Percentiles rank a stretch among this genome's conserved stretches.
phyloP scores from a whole-genome alignment of 2,888 invertebrate genomes.

The Ormyrus thymus region DNA sequence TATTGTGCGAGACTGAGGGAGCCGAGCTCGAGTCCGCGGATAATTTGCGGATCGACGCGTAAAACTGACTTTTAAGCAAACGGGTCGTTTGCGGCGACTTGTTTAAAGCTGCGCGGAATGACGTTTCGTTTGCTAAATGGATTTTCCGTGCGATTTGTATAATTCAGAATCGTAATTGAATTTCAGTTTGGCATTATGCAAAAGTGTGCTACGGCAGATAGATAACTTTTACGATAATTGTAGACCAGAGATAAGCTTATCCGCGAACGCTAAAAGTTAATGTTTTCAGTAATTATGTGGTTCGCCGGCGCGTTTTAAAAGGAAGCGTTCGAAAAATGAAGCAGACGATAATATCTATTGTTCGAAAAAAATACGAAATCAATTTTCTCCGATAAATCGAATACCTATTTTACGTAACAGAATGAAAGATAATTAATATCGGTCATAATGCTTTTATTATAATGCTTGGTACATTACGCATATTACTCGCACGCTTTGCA shows the following conservation, averaged over 20 bases:
- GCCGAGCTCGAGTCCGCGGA: too few species aligned
- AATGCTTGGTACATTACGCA: neutral
- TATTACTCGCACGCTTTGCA: neutral
- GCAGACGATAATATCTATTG: neutral
- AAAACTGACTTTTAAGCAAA: neutral
- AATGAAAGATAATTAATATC: constrained; percentile 5
- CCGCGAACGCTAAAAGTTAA: neutral
- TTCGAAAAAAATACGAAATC: neutral
- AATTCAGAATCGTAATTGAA: too few species aligned
- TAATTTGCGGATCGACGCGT: too few species aligned
- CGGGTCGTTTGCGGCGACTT: neutral
- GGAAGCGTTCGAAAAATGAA: neutral
- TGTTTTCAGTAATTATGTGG: neutral
- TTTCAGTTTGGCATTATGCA: too few species aligned
- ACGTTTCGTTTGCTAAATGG: too few species aligned
- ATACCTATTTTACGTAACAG: constrained; percentile 5
- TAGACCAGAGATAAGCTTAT: neutral
- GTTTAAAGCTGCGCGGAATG: neutral
- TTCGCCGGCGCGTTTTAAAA: too few species aligned
- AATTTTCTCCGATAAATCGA: constrained; percentile 14
- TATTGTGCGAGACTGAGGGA: too few species aligned
- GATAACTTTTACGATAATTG: neutral
- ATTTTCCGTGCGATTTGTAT: too few species aligned
- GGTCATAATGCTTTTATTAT: neutral
- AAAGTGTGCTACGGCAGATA: too few species aligned